phyloP scores from a whole-genome alignment of 1,140 invertebrate species.

The Brachystomella parvula region DNA sequence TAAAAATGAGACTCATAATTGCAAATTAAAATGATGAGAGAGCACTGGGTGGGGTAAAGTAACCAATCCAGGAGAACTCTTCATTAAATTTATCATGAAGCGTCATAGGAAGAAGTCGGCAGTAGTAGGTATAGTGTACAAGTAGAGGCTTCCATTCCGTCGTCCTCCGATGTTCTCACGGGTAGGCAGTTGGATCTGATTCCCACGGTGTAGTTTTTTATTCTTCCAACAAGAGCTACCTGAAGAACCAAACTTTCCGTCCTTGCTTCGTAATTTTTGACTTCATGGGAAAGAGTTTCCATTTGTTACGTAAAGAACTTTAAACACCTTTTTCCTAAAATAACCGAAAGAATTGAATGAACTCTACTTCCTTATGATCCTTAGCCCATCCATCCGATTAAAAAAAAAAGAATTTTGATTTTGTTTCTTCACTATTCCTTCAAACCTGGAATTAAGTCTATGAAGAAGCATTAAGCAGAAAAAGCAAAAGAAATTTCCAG shows the following conservation, averaged over 20 bases:
- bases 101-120: no score
- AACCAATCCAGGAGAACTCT: neutral
- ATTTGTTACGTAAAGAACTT: conserved; percentile 35
- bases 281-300: conserved; percentile 38
- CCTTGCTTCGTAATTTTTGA: conserved; percentile 36
- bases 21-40: neutral
- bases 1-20: neutral
- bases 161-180: conserved; percentile 31
- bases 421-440: neutral
- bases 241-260: conserved; percentile 15
- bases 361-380: neutral
- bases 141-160: neutral
- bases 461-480: neutral
- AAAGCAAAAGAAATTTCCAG: no score
- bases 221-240: neutral
- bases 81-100: neutral
- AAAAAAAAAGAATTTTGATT: neutral
- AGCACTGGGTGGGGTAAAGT: neutral
- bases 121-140: no score
- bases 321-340: no score
- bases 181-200: conserved; percentile 37
- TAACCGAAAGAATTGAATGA: no score
- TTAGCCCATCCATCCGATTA: neutral
- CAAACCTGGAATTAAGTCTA: neutral
- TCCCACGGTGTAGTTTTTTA: conserved; percentile 36